These are phyloP conservation scores for Cynocephalus volans DNA, from an alignment of 2,113 vertebrate genomes.

Conservation along the genomic window DNA sequence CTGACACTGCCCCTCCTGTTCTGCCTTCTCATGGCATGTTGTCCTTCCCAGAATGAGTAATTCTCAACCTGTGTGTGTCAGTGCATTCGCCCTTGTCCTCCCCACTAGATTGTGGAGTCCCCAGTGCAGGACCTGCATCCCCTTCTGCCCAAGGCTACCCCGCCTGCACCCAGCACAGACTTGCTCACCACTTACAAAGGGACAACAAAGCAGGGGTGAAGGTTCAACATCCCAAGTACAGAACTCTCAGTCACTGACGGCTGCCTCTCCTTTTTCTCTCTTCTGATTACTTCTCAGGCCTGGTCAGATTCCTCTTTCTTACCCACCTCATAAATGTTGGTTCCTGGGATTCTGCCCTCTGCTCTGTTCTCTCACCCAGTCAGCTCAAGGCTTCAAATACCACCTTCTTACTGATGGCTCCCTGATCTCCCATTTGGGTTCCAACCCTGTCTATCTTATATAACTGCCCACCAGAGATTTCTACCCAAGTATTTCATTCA, in stretches of 20 bases:
- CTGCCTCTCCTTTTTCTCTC: neutral
- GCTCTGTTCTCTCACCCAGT: neutral
- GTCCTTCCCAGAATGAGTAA: neutral
- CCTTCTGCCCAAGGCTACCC: neutral
- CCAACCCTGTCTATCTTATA: neutral
- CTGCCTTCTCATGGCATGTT: neutral
- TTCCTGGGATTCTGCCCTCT: neutral
- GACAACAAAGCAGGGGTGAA: neutral
- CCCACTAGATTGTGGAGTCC: neutral
- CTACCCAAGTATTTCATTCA: neutral
- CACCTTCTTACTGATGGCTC: neutral
- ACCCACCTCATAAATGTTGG: neutral
- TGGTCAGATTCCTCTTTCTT: neutral
- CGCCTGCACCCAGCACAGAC: neutral
- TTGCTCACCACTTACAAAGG: neutral
- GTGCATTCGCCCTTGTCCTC: neutral
- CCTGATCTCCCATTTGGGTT: neutral
- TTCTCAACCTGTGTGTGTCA: neutral
- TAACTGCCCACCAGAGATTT: neutral
- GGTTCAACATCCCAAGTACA: neutral
- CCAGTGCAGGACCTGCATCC: fast-evolving
- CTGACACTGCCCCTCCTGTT: neutral
- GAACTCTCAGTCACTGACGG: neutral
- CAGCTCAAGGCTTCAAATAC: neutral
- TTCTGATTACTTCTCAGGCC: neutral